phyloP scores from a whole-genome alignment of 1,140 invertebrate genomes.

The Portunus trituberculatus region DNA sequence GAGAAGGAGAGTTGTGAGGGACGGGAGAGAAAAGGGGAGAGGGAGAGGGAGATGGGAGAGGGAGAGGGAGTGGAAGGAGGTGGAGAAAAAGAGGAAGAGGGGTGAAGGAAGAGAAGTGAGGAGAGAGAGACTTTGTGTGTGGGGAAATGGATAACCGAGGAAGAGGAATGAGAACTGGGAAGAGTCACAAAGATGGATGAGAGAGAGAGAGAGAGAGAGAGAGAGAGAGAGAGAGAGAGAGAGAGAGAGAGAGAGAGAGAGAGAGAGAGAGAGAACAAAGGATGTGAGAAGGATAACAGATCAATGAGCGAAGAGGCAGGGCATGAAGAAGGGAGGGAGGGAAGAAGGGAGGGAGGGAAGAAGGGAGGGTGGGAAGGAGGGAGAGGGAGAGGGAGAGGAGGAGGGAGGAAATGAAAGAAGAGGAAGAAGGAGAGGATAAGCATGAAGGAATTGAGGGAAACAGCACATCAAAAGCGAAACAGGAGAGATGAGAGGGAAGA shows the following conservation, averaged over 20 bases:
- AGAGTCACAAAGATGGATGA: background rate
- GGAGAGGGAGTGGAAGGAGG: too few species aligned
- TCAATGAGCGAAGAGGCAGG: background rate
- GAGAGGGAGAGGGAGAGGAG: background rate
- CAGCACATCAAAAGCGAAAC: background rate
- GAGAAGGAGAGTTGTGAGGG: too few species aligned
- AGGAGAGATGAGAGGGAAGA: background rate
- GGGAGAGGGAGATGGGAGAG: too few species aligned
- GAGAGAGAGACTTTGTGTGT: too few species aligned
- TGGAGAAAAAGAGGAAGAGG: too few species aligned
- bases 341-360: background rate
- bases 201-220: constrained; percentile 3
- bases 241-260: constrained; percentile 4
- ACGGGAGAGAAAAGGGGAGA: too few species aligned
- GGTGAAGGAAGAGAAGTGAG: too few species aligned
- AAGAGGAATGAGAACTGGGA: background rate
- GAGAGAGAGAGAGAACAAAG: too few species aligned
- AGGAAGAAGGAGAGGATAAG: background rate
- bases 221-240: background rate
- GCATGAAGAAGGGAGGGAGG: background rate
- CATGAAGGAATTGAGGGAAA: background rate
- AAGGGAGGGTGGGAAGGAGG: background rate
- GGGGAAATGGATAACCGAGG: too few species aligned
- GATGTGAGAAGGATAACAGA: background rate
- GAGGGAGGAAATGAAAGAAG: background rate